phyloP scores from a whole-genome alignment of 1,140 invertebrate species.

The Reticulitermes speratus region DNA sequence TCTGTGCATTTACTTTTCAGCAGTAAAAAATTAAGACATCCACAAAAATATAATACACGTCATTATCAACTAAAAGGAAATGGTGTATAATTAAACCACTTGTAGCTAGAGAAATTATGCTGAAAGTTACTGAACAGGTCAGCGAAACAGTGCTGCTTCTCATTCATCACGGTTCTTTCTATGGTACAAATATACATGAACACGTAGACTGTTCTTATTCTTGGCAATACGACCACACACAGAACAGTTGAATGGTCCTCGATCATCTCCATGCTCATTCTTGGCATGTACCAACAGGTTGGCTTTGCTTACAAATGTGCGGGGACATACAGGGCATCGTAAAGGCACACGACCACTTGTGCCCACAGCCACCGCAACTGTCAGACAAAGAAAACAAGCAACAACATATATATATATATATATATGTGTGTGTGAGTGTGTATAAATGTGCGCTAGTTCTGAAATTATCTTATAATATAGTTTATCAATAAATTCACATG shows the following conservation, averaged over 20 bases:
- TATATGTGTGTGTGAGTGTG: no score
- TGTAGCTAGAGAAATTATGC: no score
- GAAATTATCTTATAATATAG: no score
- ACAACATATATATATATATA: background rate
- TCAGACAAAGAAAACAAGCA: background rate
- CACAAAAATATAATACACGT: no score
- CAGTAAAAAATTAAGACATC: no score
- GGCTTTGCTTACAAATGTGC: conserved; percentile 21
- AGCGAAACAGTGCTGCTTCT: background rate
- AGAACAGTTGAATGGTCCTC: conserved; percentile 33
- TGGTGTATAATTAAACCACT: no score
- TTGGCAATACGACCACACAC: conserved; percentile 30
- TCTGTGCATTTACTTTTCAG: no score
- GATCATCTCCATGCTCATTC: conserved; percentile 34
- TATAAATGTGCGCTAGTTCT: no score
- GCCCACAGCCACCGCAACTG: background rate
- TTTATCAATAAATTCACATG: no score
- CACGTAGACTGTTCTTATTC: conserved; percentile 36
- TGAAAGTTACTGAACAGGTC: no score
- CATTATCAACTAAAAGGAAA: no score
- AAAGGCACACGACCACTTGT: background rate
- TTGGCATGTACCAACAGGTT: conserved; percentile 33
- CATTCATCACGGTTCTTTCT: background rate
- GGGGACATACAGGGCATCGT: background rate
- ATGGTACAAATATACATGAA: conserved; percentile 23